A percentile compares a stretch with the other conserved stretches of the same genome.
Evolutionary conservation across 2,888 invertebrate species (phyloP).

Genomic region (Apodemia zela): DNA sequence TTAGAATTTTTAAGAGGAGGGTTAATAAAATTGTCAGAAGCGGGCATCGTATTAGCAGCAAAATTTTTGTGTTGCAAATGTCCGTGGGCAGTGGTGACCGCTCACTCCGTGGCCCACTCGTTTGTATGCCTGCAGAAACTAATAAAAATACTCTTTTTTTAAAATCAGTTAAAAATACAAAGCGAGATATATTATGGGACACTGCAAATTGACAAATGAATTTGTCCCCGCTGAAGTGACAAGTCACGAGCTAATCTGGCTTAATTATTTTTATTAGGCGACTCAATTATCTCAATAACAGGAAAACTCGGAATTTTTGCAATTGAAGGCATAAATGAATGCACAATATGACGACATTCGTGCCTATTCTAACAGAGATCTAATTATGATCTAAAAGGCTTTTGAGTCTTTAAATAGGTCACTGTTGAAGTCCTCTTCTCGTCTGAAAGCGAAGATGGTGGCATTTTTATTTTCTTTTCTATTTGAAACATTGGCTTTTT

Average conservation of each 20-base stretch:
- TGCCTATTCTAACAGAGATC: background rate
- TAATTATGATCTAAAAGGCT: constrained; percentile 6
- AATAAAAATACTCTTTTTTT: too few species aligned
- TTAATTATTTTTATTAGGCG: constrained; percentile 28
- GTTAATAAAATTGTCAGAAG: too few species aligned
- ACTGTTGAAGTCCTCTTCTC: constrained; percentile 2
- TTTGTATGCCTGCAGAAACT: too few species aligned
- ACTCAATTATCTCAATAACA: constrained; percentile 29
- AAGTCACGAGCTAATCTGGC: constrained; percentile 27
- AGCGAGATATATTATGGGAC: background rate
- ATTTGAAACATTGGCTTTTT: background rate
- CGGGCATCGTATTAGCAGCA: too few species aligned
- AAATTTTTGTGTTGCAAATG: too few species aligned
- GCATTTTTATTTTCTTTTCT: background rate
- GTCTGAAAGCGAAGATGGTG: background rate
- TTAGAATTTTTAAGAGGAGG: too few species aligned
- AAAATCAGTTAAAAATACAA: background rate
- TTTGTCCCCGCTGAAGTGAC: constrained; percentile 28
- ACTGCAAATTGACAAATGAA: constrained; percentile 24
- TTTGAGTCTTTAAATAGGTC: constrained; percentile 5
- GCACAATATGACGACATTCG: background rate
- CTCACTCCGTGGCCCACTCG: too few species aligned
- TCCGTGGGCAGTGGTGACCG: too few species aligned
- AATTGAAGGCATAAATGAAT: constrained; percentile 1
- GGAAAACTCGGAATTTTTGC: constrained; percentile 17